Conservation (phyloP, 2,888 invertebrate species). For the Drosophila sordidula region DNA sequence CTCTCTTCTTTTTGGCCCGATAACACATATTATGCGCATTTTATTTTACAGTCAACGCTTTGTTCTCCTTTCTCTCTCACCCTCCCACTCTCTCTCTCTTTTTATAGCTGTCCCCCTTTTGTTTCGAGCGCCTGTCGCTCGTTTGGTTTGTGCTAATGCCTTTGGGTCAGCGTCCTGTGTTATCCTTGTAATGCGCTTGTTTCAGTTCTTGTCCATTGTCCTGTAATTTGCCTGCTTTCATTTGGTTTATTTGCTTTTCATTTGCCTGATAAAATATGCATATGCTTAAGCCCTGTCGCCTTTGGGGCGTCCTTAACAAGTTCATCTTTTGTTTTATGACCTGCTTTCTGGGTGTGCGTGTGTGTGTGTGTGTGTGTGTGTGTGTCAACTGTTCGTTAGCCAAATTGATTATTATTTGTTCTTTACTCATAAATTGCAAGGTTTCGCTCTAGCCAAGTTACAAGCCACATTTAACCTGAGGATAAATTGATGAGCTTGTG, state of each 20-base stretch:
- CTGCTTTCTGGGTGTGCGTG: background rate
- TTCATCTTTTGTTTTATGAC: conserved; percentile 1
- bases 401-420: conserved; percentile 30
- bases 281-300: conserved; percentile 22
- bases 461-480: background rate
- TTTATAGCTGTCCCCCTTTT: conserved; percentile 7
- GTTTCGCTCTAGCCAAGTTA: background rate
- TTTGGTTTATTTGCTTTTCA: conserved; percentile 69
- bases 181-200: conserved; percentile 79
- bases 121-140: conserved; percentile 16
- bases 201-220: conserved; percentile 64
- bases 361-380: background rate
- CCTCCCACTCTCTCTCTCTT: background rate
- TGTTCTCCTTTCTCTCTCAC: conserved; percentile 37
- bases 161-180: conserved; percentile 64
- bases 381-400: conserved; percentile 28
- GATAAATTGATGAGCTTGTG: background rate
- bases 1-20: conserved; percentile 26
- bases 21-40: conserved; percentile 53
- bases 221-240: conserved; percentile 62
- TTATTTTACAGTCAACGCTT: conserved; percentile 37
- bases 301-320: background rate
- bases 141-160: conserved; percentile 57
- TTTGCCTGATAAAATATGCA: conserved; percentile 68
- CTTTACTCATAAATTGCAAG: conserved; percentile 5